These are phyloP conservation scores for Batillaria attramentaria DNA, from an alignment of 1,140 invertebrate genomes.

Conservation along the genomic window DNA sequence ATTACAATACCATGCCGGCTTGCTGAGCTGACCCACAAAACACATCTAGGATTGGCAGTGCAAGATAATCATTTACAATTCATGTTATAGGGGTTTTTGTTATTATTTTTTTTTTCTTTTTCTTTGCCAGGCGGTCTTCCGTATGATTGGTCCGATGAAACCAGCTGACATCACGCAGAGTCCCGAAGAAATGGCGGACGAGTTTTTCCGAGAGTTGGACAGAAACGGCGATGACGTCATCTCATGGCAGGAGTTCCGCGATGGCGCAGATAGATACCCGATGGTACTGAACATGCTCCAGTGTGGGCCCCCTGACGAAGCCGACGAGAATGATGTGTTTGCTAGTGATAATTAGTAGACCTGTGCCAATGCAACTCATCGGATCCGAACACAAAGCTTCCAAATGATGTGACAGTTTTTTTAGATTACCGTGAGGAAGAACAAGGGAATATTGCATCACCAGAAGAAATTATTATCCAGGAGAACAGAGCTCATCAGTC, in stretches of 20 bases:
- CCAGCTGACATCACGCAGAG: too few relatives aligned
- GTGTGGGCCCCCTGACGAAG: conserved; percentile 5
- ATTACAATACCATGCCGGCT: background rate
- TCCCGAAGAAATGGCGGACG: background rate
- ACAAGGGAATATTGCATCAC: background rate
- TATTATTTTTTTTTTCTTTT: background rate
- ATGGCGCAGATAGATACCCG: background rate
- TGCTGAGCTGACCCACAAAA: background rate
- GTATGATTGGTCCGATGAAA: conserved; percentile 3
- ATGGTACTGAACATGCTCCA: conserved; percentile 17
- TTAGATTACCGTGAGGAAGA: background rate
- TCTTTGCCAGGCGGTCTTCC: conserved; percentile 27
- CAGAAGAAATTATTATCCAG: background rate
- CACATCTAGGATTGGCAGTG: background rate
- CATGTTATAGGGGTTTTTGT: background rate
- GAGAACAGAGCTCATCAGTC: too few relatives aligned
- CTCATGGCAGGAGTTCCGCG: conserved; percentile 25
- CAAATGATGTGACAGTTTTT: background rate
- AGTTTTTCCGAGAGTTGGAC: conserved; percentile 18
- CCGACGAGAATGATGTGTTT: background rate
- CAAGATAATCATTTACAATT: background rate
- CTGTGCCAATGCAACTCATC: too few relatives aligned
- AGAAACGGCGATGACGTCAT: conserved; percentile 19
- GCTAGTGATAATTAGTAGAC: too few relatives aligned
- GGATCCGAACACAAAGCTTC: background rate